Percentiles rank a stretch among this genome's conserved stretches.
These are phyloP conservation scores for Zelleria hepariella DNA, from an alignment of 2,888 invertebrate genomes.

Conservation along the genomic window DNA sequence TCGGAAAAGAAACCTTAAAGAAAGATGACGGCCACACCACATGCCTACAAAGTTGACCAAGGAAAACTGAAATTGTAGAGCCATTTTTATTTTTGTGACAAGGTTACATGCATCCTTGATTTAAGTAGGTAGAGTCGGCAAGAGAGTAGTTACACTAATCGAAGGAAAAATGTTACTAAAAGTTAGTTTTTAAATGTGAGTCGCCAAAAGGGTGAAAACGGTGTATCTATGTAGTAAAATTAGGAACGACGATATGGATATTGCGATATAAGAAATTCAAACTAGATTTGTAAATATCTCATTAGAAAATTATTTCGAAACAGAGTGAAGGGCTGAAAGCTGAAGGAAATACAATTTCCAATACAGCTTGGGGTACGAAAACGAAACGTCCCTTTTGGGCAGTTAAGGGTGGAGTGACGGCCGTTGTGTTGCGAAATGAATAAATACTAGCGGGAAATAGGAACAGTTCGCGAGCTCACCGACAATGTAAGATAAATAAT, in stretches of 20 bases:
- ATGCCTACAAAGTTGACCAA: not conserved
- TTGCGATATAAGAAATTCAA: too few relatives aligned
- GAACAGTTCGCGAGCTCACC: conserved; percentile 64
- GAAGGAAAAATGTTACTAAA: too few relatives aligned
- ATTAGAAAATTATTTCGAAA: too few relatives aligned
- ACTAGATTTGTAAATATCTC: too few relatives aligned
- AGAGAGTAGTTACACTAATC: too few relatives aligned
- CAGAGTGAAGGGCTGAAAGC: too few relatives aligned
- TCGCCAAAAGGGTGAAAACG: too few relatives aligned
- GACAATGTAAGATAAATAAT: conserved; percentile 53
- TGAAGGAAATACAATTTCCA: too few relatives aligned
- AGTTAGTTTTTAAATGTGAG: too few relatives aligned
- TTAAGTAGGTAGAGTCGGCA: not conserved
- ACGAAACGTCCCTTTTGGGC: not conserved
- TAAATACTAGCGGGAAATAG: conserved; percentile 68
- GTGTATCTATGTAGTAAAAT: too few relatives aligned
- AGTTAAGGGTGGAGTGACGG: conserved; percentile 42
- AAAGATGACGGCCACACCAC: not conserved
- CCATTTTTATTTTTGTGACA: not conserved
- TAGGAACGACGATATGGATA: too few relatives aligned
- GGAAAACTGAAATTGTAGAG: not conserved
- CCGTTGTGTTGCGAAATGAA: conserved; percentile 69
- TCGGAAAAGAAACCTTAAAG: not conserved
- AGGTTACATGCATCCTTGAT: not conserved
- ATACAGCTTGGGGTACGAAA: not conserved